Conservation (phyloP, 2,113 vertebrate genomes). For the Tragelaphus buxtoni region DNA sequence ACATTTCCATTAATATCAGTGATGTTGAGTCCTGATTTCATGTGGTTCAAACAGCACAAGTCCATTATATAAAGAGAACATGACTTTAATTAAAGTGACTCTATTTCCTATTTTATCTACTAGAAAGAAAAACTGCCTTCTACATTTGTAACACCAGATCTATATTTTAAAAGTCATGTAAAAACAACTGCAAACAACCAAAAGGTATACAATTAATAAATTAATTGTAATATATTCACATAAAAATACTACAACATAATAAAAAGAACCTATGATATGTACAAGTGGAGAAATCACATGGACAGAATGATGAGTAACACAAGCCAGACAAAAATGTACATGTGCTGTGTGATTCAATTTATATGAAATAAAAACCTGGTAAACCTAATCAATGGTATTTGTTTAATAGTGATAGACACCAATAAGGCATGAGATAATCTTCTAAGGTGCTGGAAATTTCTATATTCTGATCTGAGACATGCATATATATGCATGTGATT, state of each 20-base stretch:
- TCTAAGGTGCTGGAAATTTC: background rate
- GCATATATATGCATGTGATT: background rate
- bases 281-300: background rate
- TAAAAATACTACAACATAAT: background rate
- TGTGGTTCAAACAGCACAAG: background rate
- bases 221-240: background rate
- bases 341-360: background rate
- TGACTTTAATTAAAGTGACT: background rate
- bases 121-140: background rate
- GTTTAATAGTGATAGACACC: background rate
- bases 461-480: background rate
- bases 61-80: background rate
- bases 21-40: background rate
- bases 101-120: background rate
- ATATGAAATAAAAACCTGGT: background rate
- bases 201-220: background rate
- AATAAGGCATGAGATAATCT: background rate
- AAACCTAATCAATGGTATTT: background rate
- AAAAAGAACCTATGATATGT: background rate
- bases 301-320: background rate
- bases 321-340: background rate
- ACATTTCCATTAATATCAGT: background rate
- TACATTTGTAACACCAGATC: background rate
- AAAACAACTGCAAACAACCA: background rate
- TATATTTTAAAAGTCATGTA: background rate